Conservation (phyloP, 2,113 vertebrate species). For the Nycticebus coucang region DNA sequence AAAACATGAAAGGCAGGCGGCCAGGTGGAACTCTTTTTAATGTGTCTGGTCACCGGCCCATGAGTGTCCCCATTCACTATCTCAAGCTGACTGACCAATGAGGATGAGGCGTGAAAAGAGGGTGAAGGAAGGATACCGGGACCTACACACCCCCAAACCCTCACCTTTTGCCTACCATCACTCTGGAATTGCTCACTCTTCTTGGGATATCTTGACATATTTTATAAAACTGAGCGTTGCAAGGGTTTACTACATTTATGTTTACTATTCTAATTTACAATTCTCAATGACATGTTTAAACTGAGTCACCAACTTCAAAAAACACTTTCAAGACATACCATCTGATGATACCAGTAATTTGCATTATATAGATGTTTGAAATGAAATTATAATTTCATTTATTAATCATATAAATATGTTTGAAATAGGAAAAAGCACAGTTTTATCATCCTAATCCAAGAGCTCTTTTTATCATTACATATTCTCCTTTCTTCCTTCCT, state of each 20-base stretch:
- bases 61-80: not conserved
- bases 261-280: conserved; percentile 46
- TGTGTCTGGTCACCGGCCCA: not conserved
- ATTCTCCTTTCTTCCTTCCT: not conserved
- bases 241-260: not conserved
- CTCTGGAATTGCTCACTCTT: not conserved
- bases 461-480: not conserved
- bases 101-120: not conserved
- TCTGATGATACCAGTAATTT: not conserved
- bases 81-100: not conserved
- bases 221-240: not conserved
- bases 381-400: conserved; percentile 30
- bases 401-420: conserved; percentile 19
- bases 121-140: not conserved
- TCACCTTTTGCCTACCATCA: not conserved
- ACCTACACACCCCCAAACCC: rapidly evolving
- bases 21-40: not conserved
- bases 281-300: conserved; percentile 27
- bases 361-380: conserved; percentile 10
- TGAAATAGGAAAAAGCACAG: not conserved
- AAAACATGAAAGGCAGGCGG: not conserved
- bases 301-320: conserved; percentile 31
- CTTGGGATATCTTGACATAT: not conserved
- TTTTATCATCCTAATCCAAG: not conserved
- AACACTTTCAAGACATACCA: not conserved